Evolutionary conservation across 2,888 invertebrate genomes (phyloP), one percentile per base, ranked within the genome.

Genomic region (Drosophila putrida): DNA sequence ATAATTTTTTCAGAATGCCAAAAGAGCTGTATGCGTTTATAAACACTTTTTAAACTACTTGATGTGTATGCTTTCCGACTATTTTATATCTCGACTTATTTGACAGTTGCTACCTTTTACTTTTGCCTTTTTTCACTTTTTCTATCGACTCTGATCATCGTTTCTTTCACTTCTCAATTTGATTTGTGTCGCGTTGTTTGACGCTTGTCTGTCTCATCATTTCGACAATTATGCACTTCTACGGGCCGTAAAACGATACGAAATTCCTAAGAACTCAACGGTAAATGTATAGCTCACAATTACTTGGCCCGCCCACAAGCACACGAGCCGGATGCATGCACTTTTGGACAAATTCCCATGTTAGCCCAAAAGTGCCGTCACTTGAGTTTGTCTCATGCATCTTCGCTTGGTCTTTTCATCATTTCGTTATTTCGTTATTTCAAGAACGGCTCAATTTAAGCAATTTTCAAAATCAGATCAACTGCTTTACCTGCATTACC

Each of bases 391-490:
- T 71, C 74, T 79, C 80, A 80, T 69, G 69, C 36, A 65, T 67
- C 38, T 38, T 57, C 59, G 28, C 35, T n/a, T 25, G 25, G 36
- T 25, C 55, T 33, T 55, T 55, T 64, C 25, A 28, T 51, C 57
- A 20, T 20, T 20, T 20, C 20, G 20, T 1, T 20, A 20, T 20
- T 20, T 20, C 20, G 20, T 20, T 20, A 63, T 64, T 66, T 66
- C 33, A 41, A 63, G 41, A 62, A 74, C 71, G 57, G 66, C 76
- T 75, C 72, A 82, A 73, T 76, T 71, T 49, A 28, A 71, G 71
- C 67, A 82, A 86, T 78, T 76, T 78, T 68, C 50, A 28, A 70
- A 85, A 81, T 71, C 66, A 81, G 66, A 76, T 62, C 63, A 79
- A 58, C 57, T 33, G 11, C 41, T 25, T 43, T 43, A 25, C 41